Percentiles rank a stretch among this genome's conserved stretches.
Evolutionary conservation across 2,113 vertebrate species (phyloP).

Genomic region (Pelvicachromis taeniatus): DNA sequence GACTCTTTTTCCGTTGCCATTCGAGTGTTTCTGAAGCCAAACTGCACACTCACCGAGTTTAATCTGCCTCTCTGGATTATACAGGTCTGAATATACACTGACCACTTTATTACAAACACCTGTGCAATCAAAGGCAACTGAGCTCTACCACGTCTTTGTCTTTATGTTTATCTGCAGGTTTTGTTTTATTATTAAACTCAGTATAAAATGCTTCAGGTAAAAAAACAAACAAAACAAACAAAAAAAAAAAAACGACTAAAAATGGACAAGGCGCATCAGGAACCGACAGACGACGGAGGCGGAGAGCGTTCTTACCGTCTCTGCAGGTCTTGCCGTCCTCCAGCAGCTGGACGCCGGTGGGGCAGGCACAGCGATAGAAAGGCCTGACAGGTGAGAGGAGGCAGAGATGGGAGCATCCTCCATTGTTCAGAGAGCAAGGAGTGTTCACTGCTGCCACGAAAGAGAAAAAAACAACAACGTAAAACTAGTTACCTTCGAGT

Average conservation of each 20-base stretch:
- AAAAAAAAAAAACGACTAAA: neutral
- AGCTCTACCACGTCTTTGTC: neutral
- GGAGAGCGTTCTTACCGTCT: constrained; percentile 78
- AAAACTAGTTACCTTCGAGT: neutral
- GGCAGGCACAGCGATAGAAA: constrained; percentile 90
- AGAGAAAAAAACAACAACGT: neutral
- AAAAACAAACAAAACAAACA: neutral
- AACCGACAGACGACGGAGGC: neutral
- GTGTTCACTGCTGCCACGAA: constrained; percentile 65
- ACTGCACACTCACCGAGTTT: neutral
- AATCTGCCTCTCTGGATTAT: neutral
- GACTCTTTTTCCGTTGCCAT: neutral
- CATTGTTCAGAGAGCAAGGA: constrained; percentile 85
- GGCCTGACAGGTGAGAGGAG: constrained; percentile 87
- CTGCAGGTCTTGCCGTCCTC: constrained; percentile 87
- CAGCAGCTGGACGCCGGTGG: constrained; percentile 91
- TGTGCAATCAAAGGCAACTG: neutral
- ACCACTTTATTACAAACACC: neutral
- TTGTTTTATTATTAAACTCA: neutral
- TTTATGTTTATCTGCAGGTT: neutral
- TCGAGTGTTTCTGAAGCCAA: neutral
- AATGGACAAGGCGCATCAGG: neutral
- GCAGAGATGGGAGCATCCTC: constrained; percentile 95
- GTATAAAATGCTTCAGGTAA: neutral
- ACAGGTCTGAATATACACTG: neutral